Evolutionary conservation across 2,113 vertebrate species (phyloP).

Genomic region (Boleophthalmus pectinirostris): DNA sequence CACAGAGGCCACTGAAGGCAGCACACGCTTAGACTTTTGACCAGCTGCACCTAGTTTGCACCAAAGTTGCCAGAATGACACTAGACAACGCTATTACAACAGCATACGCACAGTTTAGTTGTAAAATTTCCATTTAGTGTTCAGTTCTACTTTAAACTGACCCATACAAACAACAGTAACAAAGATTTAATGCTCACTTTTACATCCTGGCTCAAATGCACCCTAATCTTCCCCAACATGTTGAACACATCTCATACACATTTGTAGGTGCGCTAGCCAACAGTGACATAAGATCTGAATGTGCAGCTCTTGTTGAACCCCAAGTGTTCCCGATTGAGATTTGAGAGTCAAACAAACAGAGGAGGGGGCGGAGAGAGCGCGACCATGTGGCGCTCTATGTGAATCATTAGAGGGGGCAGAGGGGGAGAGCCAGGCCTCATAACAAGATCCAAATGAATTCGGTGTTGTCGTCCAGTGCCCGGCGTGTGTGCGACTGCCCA

Average conservation of each 20-base stretch:
- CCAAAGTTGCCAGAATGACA: too few species aligned
- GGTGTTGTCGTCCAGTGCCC: slow-evolving; percentile 59
- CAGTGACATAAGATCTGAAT: neutral
- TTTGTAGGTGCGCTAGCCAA: neutral
- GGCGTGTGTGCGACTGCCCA: slow-evolving; percentile 27
- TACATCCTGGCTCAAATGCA: slow-evolving; percentile 65
- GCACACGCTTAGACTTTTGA: too few species aligned
- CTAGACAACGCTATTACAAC: too few species aligned
- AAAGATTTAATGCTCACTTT: slow-evolving; percentile 73
- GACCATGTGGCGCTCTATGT: slow-evolving; percentile 39
- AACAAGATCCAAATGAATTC: slow-evolving; percentile 55
- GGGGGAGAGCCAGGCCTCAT: slow-evolving; percentile 47
- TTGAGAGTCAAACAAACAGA: slow-evolving; percentile 32
- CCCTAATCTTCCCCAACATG: slow-evolving; percentile 52
- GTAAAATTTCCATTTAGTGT: too few species aligned
- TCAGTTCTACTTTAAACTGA: too few species aligned
- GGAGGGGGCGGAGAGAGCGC: slow-evolving; percentile 34
- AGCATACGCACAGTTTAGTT: too few species aligned
- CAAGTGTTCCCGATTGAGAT: slow-evolving; percentile 12
- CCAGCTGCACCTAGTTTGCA: too few species aligned
- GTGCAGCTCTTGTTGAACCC: slow-evolving; percentile 12
- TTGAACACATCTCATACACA: too few species aligned
- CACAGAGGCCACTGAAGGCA: too few species aligned
- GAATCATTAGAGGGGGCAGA: slow-evolving; percentile 53
- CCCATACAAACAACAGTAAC: slow-evolving; percentile 70